These are phyloP conservation scores for Phocides pigmalion DNA, from an alignment of 1,140 invertebrate species.

Conservation along the genomic window DNA sequence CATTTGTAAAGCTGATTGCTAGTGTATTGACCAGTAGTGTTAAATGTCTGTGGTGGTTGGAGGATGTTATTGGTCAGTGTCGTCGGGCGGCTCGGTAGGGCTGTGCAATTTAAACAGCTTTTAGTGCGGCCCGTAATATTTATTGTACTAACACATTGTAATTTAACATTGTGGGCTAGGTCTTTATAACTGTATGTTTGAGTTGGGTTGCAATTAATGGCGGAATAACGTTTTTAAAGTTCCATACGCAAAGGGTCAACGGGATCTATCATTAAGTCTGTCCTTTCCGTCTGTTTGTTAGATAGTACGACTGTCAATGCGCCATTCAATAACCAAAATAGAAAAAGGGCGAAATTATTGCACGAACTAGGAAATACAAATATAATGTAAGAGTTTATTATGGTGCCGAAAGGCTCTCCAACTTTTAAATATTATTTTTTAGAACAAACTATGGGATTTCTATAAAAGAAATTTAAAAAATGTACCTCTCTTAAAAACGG, in stretches of 20 bases:
- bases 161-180: slow-evolving; percentile 33
- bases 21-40: slow-evolving; percentile 48
- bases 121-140: slow-evolving; percentile 24
- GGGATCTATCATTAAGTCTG: no score
- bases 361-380: no score
- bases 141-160: slow-evolving; percentile 34
- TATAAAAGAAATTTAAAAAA: no score
- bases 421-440: no score
- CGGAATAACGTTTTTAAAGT: slow-evolving; percentile 11
- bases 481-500: no score
- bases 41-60: slow-evolving; percentile 64
- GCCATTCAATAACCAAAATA: no score
- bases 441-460: no score
- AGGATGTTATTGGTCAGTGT: slow-evolving; percentile 81
- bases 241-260: no score
- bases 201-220: slow-evolving; percentile 12
- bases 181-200: slow-evolving; percentile 24
- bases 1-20: slow-evolving; percentile 17
- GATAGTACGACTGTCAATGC: background rate
- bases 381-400: no score
- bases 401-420: no score
- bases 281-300: background rate
- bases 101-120: slow-evolving; percentile 55
- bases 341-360: no score
- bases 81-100: slow-evolving; percentile 63